Evolutionary conservation across 2,113 vertebrate species (phyloP), one percentile per base, ranked within the genome.

Genomic region (Peromyscus californicus): DNA sequence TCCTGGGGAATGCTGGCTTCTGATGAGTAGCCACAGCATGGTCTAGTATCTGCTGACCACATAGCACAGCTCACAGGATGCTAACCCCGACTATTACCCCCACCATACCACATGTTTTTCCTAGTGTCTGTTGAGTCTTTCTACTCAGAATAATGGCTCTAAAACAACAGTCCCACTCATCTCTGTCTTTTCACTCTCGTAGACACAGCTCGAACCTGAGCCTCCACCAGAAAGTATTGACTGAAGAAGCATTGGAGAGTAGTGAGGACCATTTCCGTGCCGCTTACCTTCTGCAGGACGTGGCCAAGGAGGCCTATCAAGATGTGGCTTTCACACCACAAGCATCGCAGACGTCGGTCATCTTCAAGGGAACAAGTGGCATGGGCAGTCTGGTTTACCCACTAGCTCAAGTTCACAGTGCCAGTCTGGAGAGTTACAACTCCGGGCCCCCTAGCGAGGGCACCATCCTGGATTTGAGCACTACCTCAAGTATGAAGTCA

Each of bases 121-220:
- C 82, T 57, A 15, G 39, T 31, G 9, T 48, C 51, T 74, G 7
- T 33, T 26, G 54, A 61, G 3, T 45, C 22, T 79, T 54, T 96
- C 29, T 87, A 3, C 69, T 26, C 48, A 89, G 93, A 90, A 21
- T 1, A 12, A 61, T 21, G 83, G 51, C 61, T 91, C 0, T 70
- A 9, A 69, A 48, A 61, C 48, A 26, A 5, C 57, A 88, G 36
- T 48, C 69, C 83, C 26, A 29, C 42, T 26, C 51, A 10, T 97
- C 84, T 91, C 98, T 98, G 91, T 98, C 95, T 98, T 98, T 98
- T 98, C 98, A 76, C 98, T 98, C 96, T 98, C 92, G 57, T 97
- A 99, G 99, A 98, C 99, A 99, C 98, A 99, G 99, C 98, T 99
- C 99, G 90, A 99, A 99, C 98, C 96, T 99, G 97, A 99, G 99